Percentiles rank a stretch among this genome's conserved stretches.
These are phyloP conservation scores for Stenodema calcarata DNA, from an alignment of 2,888 invertebrate species.

Conservation along the genomic window DNA sequence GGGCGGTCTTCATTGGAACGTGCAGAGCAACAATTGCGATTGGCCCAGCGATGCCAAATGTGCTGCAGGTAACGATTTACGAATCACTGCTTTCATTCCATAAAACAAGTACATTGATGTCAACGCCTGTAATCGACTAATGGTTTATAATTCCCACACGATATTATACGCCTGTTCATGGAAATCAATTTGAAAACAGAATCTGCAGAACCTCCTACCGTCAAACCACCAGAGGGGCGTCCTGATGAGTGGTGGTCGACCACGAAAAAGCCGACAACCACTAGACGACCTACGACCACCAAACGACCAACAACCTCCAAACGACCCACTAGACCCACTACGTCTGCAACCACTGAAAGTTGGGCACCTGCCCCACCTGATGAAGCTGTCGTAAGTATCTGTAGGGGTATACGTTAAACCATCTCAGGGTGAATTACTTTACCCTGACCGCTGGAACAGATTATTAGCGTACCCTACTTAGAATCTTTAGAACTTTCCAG, in stretches of 20 bases:
- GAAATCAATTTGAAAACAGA: not conserved
- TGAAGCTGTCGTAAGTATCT: not conserved
- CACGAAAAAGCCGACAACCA: slow-evolving; percentile 44
- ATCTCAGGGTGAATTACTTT: no score
- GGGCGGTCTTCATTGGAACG: slow-evolving; percentile 82
- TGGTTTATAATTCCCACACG: no score
- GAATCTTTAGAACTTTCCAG: no score
- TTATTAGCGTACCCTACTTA: no score
- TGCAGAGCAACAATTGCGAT: slow-evolving; percentile 72
- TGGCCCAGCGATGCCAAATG: slow-evolving; percentile 82
- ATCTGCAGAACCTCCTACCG: not conserved
- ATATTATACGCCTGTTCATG: no score
- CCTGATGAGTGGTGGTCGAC: slow-evolving; percentile 47
- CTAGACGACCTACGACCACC: slow-evolving; percentile 53
- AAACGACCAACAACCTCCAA: slow-evolving; percentile 53
- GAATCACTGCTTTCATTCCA: no score
- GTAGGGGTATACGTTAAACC: no score
- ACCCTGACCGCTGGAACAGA: no score
- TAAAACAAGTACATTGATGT: no score
- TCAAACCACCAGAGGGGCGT: slow-evolving; percentile 17
- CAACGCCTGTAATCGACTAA: no score
- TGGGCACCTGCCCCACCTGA: slow-evolving; percentile 51
- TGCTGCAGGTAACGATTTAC: slow-evolving; percentile 31
- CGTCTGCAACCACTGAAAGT: slow-evolving; percentile 38
- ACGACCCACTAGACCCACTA: no score